Evolutionary conservation across 1,140 invertebrate species (phyloP).

Genomic region (Drosophila ambigua): DNA sequence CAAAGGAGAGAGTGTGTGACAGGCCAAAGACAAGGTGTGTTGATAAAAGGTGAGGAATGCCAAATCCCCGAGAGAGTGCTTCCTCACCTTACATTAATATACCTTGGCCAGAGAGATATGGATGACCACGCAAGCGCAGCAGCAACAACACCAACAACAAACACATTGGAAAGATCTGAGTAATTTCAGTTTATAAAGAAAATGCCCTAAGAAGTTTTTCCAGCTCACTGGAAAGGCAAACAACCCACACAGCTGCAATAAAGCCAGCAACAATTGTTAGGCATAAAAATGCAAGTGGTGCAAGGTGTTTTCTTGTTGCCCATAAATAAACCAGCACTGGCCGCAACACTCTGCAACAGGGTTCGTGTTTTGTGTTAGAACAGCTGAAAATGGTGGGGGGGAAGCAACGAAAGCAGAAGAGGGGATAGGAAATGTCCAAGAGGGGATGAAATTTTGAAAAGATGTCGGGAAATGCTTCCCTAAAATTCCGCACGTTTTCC

Average conservation of each 20-base stretch:
- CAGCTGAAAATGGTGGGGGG: slow-evolving; percentile 27
- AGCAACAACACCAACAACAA: slow-evolving; percentile 29
- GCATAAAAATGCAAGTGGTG: slow-evolving; percentile 56
- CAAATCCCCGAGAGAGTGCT: no score
- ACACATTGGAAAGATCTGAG: slow-evolving; percentile 34
- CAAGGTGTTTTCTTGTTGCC: slow-evolving; percentile 66
- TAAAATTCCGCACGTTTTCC: background rate
- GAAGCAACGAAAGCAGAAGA: background rate
- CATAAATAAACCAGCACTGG: slow-evolving; percentile 25
- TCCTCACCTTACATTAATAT: no score
- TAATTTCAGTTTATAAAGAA: background rate
- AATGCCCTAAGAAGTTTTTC: slow-evolving; percentile 3
- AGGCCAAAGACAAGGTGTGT: no score
- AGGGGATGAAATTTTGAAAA: slow-evolving; percentile 23
- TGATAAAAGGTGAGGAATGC: no score
- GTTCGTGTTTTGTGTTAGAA: slow-evolving; percentile 7
- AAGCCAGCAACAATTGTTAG: slow-evolving; percentile 51
- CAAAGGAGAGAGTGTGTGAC: no score
- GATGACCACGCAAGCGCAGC: background rate
- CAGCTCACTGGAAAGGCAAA: slow-evolving; percentile 5
- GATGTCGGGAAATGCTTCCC: background rate
- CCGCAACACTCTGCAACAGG: slow-evolving; percentile 43
- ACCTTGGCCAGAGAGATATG: no score
- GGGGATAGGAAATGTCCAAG: no score
- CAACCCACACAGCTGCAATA: slow-evolving; percentile 26